phyloP scores from a whole-genome alignment of 2,888 invertebrate species.

The Selenia dentaria region DNA sequence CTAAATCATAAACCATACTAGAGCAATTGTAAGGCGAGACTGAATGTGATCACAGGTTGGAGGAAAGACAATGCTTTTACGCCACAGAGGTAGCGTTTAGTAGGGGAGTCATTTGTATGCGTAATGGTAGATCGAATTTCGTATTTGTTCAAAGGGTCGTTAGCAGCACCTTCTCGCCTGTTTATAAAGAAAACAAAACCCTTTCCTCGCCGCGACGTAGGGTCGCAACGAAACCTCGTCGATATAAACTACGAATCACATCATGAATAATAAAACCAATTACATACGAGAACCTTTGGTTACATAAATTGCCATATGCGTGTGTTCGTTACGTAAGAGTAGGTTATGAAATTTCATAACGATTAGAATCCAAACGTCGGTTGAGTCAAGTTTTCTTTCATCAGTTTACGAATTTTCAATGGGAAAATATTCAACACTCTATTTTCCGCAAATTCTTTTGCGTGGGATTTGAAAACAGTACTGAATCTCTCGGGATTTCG shows the following conservation, averaged over 20 bases:
- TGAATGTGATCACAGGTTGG: constrained; percentile 57
- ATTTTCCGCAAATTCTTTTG: no score
- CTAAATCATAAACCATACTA: constrained; percentile 16
- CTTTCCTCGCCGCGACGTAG: constrained; percentile 54
- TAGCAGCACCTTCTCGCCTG: constrained; percentile 80
- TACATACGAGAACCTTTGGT: constrained; percentile 29
- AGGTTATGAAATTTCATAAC: constrained; percentile 15
- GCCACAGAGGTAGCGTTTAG: constrained; percentile 50
- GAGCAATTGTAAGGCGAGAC: constrained; percentile 32
- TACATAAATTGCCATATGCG: constrained; percentile 12
- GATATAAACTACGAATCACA: constrained; percentile 36
- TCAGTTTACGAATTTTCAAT: no score
- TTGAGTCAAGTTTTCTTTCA: neutral
- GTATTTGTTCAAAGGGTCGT: constrained; percentile 83
- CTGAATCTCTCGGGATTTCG: no score
- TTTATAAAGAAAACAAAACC: constrained; percentile 83
- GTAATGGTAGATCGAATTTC: constrained; percentile 83
- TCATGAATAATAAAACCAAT: constrained; percentile 56
- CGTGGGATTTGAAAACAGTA: neutral
- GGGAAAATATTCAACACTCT: no score
- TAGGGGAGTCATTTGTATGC: constrained; percentile 78
- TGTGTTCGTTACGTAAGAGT: constrained; percentile 16
- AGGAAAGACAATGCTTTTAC: constrained; percentile 68
- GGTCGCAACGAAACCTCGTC: constrained; percentile 57
- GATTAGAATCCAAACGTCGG: neutral